phyloP scores from a whole-genome alignment of 1,140 invertebrate genomes.

The Macrotrachela quadricornifera region DNA sequence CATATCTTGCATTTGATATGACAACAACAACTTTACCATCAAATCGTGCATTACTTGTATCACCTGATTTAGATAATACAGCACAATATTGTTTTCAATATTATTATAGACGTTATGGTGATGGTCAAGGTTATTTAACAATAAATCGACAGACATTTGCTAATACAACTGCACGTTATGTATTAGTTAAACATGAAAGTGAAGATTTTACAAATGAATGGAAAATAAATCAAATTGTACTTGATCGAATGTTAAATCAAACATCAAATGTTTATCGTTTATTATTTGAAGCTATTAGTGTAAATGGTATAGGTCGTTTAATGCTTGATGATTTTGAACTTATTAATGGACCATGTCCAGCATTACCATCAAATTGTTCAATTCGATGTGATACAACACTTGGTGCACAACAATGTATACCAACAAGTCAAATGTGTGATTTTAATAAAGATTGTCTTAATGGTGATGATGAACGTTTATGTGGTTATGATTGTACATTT shows the following conservation, averaged over 20 bases:
- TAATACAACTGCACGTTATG: no score
- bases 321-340: conserved; percentile 6
- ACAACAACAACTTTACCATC: background rate
- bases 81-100: background rate
- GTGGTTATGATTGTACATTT: conserved; percentile 13
- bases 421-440: conserved; percentile 17
- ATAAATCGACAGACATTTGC: no score
- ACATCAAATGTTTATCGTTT: no score
- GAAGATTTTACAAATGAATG: no score
- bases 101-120: background rate
- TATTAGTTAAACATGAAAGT: no score
- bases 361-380: background rate
- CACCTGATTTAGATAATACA: conserved; percentile 3
- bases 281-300: no score
- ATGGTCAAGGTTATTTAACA: no score
- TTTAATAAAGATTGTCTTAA: conserved; percentile 19
- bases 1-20: conserved; percentile 13
- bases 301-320: no score
- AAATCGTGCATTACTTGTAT: conserved; percentile 2
- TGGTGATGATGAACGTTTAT: conserved; percentile 20
- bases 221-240: no score
- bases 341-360: background rate
- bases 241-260: no score
- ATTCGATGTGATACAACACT: background rate
- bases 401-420: conserved; percentile 11